Base-by-base conservation (phyloP, 2,888 invertebrate genomes). In the Cantharis flavilabris region DNA sequence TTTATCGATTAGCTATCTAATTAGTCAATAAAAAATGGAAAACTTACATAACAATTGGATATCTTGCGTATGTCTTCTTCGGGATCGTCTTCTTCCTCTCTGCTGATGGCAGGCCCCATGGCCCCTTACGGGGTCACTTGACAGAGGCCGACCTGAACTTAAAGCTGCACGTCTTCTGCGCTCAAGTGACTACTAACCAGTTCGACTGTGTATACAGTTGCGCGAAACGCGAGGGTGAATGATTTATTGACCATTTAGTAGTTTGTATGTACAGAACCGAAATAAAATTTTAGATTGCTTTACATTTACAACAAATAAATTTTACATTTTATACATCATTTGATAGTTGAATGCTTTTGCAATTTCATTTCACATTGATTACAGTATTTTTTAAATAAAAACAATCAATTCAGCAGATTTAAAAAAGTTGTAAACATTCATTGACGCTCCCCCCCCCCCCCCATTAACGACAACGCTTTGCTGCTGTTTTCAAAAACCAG, bases 41-140 rank as follows among this genome's bases (percentile, higher is more conserved):
- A 62, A 80, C 91, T 90, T 83, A 91, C 91, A 89, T 91, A 84
- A 75, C 90, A 91, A 79, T 87, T 88, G 81, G 91, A 90, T 1
- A 90, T 89, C 33, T 90, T 89, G 76, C 88, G 88, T 74, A 88
- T 89, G 81, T 90, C 90, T 84, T 90, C 90, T 72, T 91, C 90
- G 82, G 90, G 90, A 76, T 90, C 90, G 76, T 90, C 90, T 71
- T 90, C 89, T 78, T 90, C 90, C 72, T 89, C 90, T 79, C 90
- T 89, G 84, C 90, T 89, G 85, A 91, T 90, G 83, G 89, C 89
- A 85, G 90, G 90, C 85, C 91, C 92, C 92, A 92, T 92, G 86
- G 86, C 88, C 88, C 85, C 89, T 87, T 88, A 88, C 84, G 85
- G 65, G 89, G 90, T 90, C 89, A 89, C 90, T 88, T 87, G 85